phyloP scores from a whole-genome alignment of 2,797 vertebrate genomes.

The Oreortyx pictus region DNA sequence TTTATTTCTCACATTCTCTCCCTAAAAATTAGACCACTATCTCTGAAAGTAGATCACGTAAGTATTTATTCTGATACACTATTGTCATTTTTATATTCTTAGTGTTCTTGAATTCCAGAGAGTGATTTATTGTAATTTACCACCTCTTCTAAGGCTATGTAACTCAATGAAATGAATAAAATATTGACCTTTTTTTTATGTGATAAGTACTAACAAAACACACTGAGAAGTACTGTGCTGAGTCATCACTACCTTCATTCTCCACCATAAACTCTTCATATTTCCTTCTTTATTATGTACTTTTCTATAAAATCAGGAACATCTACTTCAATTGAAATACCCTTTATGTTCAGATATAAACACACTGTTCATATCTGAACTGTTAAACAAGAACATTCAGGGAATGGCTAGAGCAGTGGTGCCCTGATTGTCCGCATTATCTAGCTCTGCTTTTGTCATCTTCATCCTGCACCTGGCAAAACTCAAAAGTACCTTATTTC shows the following conservation, averaged over 20 bases:
- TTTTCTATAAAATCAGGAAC: background rate
- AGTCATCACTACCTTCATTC: background rate
- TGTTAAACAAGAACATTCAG: background rate
- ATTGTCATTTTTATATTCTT: background rate
- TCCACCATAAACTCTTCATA: background rate
- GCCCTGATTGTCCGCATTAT: background rate
- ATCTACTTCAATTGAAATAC: background rate
- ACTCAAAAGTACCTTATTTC: background rate
- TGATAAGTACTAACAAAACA: background rate
- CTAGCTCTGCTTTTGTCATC: background rate
- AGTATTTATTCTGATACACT: background rate
- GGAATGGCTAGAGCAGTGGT: background rate
- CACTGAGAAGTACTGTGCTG: background rate
- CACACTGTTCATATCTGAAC: rapidly evolving
- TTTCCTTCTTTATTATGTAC: background rate
- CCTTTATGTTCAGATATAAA: background rate
- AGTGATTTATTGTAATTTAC: background rate
- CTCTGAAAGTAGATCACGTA: background rate
- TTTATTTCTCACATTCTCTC: background rate
- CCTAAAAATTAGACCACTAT: background rate
- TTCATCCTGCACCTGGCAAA: background rate
- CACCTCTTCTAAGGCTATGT: background rate
- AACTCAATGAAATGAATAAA: background rate
- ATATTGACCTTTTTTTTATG: background rate
- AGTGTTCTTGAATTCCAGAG: background rate